Base-by-base conservation (phyloP, 1,140 invertebrate genomes). In the Dysdera silvatica region DNA sequence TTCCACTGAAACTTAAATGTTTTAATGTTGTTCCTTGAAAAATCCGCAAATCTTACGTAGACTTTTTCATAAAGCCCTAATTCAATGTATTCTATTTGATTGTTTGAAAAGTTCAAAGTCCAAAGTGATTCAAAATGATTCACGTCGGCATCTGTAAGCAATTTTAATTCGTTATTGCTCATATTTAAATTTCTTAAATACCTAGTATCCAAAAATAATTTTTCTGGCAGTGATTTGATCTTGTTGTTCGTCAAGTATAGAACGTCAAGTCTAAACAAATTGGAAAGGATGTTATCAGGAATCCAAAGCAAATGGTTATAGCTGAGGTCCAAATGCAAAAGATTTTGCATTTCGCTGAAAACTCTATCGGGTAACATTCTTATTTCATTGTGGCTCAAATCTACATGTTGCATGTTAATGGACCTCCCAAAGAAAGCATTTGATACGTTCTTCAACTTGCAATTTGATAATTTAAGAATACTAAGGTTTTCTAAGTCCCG, bases 1-100 rank as follows among this genome's bases (percentile, higher is more conserved):
- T n/a, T 23, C 61, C 61, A 63, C 1, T 40, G 20, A 7, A 55
- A 18, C 8, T 49, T 32, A 12, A 63, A 56, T n/a, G 16, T 23
- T 33, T 12, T 20, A 23, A 63, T 49, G 2, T 7, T 7, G 20
- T 63, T 63, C 16, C 51, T 24, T 8, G 61, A 49, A 4, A 63
- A 16, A 4, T 12, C 5, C 6, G 56, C 14, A 20, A 20, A 40
- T n/a, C 61, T 31, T 18, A 63, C n/a, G 1, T 16, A 28, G 37
- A 56, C 20, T 28, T 51, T 24, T 4, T 16, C 4, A 6, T 3
- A 40, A 31, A n/a, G 4, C 1, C 61, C 52, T 2, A 55, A 32
- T n/a, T 40, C 26, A 31, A 55, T 16, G 7, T 12, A 10, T 29
- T 12, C 23, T 10, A 63, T 56, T 18, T 40, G 14, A 26, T 63